Conservation (phyloP, 2,113 vertebrate species). For the Picathartes gymnocephalus region DNA sequence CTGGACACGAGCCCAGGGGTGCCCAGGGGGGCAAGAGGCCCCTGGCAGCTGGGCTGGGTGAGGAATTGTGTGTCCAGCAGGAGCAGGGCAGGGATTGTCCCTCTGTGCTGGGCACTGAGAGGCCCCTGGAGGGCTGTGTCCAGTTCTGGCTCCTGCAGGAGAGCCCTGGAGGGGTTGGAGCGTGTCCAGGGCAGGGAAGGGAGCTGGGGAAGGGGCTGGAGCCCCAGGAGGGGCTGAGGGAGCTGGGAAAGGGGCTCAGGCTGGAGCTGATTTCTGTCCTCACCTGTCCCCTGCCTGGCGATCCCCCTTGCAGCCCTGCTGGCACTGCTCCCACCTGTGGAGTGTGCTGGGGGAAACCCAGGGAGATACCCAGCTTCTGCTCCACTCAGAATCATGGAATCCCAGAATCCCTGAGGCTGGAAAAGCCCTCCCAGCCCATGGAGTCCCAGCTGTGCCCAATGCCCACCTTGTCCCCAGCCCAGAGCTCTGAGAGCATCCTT, state of each 20-base stretch:
- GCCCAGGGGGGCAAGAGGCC: background rate
- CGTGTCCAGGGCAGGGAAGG: background rate
- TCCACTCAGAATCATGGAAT: background rate
- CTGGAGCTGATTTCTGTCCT: background rate
- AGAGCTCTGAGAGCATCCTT: background rate
- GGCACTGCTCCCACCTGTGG: background rate
- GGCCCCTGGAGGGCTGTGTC: background rate
- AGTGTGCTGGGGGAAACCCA: background rate
- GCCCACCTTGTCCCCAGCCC: background rate
- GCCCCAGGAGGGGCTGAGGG: background rate
- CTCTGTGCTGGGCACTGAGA: background rate
- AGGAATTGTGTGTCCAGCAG: background rate
- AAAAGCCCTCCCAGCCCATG: background rate
- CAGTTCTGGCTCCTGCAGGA: background rate
- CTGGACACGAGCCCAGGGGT: background rate
- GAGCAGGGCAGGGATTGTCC: background rate
- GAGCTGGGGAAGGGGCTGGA: background rate
- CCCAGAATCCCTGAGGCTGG: background rate
- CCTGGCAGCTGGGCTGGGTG: background rate
- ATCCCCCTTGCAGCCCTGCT: background rate
- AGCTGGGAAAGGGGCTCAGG: background rate
- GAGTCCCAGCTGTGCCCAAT: fast-evolving
- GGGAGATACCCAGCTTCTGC: background rate
- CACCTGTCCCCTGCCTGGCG: background rate
- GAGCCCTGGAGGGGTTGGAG: background rate